Percentiles rank a stretch among this genome's conserved stretches.
Evolutionary conservation across 1,140 invertebrate species (phyloP).

Genomic region (Leptinotarsa texana): DNA sequence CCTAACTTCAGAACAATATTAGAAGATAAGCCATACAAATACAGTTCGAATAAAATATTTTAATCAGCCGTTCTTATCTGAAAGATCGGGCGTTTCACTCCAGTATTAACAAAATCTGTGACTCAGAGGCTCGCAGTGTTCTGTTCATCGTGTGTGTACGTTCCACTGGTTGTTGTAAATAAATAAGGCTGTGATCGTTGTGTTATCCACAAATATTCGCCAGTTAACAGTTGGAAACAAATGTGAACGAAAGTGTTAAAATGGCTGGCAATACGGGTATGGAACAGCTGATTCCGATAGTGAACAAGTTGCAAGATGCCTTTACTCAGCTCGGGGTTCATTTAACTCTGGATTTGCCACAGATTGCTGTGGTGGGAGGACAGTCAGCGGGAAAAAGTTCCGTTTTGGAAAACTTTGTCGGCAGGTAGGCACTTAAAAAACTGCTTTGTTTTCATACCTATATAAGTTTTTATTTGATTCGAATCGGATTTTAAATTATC

Average conservation of each 20-base stretch:
- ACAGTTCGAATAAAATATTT: not conserved
- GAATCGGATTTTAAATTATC: too few relatives aligned
- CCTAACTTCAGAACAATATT: not conserved
- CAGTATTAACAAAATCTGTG: not conserved
- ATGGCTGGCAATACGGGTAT: conserved; percentile 90
- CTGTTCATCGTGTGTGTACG: conserved; percentile 1
- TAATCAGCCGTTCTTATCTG: not conserved
- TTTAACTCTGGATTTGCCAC: conserved; percentile 97
- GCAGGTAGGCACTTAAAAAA: conserved; percentile 72
- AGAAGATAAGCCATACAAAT: too few relatives aligned
- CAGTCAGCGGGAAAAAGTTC: conserved; percentile 99
- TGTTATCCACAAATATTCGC: too few relatives aligned
- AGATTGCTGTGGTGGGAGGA: conserved; percentile 99
- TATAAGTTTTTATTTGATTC: too few relatives aligned
- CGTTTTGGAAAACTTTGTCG: conserved; percentile 99
- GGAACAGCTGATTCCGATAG: conserved; percentile 97
- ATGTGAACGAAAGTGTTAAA: conserved; percentile 40
- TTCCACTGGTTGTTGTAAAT: not conserved
- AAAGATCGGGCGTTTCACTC: not conserved
- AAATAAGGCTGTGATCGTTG: not conserved
- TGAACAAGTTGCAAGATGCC: conserved; percentile 99
- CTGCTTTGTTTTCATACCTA: too few relatives aligned
- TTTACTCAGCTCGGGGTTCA: conserved; percentile 96
- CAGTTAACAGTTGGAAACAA: not conserved
- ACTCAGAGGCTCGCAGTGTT: not conserved